phyloP scores from a whole-genome alignment of 2,113 vertebrate species.

The Thalassarche chlororhynchos region DNA sequence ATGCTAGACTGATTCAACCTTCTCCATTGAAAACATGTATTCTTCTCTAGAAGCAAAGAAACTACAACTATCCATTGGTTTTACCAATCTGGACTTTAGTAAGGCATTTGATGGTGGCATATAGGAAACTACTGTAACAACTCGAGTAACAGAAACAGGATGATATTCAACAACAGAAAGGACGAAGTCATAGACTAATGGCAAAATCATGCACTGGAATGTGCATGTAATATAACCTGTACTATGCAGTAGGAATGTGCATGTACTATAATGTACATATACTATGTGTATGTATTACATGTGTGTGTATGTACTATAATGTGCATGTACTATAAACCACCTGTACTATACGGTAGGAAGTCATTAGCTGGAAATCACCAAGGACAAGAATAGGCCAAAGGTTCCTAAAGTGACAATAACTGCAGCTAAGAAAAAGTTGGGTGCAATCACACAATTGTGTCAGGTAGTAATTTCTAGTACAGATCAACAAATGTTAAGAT shows the following conservation, averaged over 20 bases:
- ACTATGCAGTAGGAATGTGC: not conserved
- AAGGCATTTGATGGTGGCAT: not conserved
- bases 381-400: not conserved
- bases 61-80: not conserved
- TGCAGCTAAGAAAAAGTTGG: not conserved
- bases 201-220: not conserved
- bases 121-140: not conserved
- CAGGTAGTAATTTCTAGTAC: not conserved
- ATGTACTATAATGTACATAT: not conserved
- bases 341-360: not conserved
- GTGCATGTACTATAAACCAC: not conserved
- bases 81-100: not conserved
- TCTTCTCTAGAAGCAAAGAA: not conserved
- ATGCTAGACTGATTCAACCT: not conserved
- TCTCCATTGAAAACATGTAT: not conserved
- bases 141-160: not conserved
- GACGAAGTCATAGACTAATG: not conserved
- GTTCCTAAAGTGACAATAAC: not conserved
- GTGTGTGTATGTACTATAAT: not conserved
- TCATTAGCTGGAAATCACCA: not conserved
- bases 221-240: not conserved
- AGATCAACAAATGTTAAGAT: not conserved
- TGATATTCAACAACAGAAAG: not conserved
- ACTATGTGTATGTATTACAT: not conserved
- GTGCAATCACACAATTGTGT: not conserved